These are phyloP conservation scores for Puffinus mauretanicus DNA, from an alignment of 2,113 vertebrate species.

Conservation along the genomic window DNA sequence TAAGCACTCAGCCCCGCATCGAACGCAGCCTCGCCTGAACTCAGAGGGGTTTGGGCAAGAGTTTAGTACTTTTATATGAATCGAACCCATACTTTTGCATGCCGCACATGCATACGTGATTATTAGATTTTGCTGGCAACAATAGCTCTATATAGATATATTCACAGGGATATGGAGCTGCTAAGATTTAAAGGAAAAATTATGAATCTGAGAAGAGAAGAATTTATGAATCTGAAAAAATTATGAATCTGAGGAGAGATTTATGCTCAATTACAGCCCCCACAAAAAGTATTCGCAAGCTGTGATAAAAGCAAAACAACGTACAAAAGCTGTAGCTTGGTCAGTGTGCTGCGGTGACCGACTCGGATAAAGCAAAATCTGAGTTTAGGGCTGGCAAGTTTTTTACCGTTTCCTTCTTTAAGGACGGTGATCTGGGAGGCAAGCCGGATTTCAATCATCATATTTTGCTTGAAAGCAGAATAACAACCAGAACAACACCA, in stretches of 20 bases:
- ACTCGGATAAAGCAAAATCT: not conserved
- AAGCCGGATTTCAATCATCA: not conserved
- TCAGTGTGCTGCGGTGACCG: not conserved
- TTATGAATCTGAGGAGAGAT: not conserved
- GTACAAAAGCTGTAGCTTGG: slow-evolving; percentile 2
- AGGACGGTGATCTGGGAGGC: not conserved
- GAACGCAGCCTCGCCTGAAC: slow-evolving; percentile 58
- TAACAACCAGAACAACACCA: not conserved
- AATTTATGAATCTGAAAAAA: not conserved
- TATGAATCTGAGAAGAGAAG: not conserved
- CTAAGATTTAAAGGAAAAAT: not conserved
- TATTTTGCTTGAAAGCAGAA: not conserved
- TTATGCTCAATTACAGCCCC: not conserved
- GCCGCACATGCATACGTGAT: not conserved
- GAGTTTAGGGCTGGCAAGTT: not conserved
- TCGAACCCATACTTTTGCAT: not conserved
- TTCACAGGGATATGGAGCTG: not conserved
- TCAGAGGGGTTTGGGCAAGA: slow-evolving; percentile 36
- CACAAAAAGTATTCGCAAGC: not conserved
- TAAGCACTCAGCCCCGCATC: slow-evolving; percentile 21
- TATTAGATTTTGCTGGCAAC: not conserved
- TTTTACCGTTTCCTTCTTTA: not conserved
- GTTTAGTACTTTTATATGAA: slow-evolving; percentile 20
- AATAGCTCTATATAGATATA: not conserved
- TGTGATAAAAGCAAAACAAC: not conserved